These are phyloP conservation scores for Monarcha castaneiventris DNA, from an alignment of 2,113 vertebrate genomes.

Conservation along the genomic window DNA sequence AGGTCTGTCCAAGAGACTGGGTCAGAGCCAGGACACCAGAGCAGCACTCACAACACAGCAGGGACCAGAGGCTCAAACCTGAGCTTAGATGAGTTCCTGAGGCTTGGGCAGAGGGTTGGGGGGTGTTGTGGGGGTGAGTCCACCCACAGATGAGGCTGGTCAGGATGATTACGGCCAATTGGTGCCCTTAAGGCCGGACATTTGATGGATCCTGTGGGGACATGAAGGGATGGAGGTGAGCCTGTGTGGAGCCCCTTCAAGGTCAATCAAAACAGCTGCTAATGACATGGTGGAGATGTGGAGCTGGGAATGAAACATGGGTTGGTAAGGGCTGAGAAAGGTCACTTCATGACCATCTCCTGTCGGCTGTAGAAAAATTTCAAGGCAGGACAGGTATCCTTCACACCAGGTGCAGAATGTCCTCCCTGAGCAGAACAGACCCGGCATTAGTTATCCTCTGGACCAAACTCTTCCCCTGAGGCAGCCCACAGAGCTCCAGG, in stretches of 20 bases:
- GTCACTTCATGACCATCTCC: not conserved
- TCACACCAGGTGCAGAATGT: not conserved
- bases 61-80: not conserved
- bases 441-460: not conserved
- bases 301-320: not conserved
- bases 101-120: not conserved
- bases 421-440: not conserved
- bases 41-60: not conserved
- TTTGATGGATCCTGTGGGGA: not conserved
- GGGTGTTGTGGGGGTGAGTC: not conserved
- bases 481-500: not conserved
- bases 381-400: fast-evolving
- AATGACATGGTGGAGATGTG: not conserved
- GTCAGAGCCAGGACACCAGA: not conserved
- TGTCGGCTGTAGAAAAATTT: not conserved
- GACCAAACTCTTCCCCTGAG: not conserved
- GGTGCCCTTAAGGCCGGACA: not conserved
- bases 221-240: not conserved
- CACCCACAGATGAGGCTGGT: not conserved
- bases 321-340: not conserved
- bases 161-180: not conserved
- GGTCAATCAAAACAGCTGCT: not conserved
- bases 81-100: not conserved
- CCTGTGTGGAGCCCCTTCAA: not conserved
- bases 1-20: not conserved